Evolutionary conservation across 2,797 vertebrate genomes (phyloP).

Genomic region (Oophaga sylvatica): DNA sequence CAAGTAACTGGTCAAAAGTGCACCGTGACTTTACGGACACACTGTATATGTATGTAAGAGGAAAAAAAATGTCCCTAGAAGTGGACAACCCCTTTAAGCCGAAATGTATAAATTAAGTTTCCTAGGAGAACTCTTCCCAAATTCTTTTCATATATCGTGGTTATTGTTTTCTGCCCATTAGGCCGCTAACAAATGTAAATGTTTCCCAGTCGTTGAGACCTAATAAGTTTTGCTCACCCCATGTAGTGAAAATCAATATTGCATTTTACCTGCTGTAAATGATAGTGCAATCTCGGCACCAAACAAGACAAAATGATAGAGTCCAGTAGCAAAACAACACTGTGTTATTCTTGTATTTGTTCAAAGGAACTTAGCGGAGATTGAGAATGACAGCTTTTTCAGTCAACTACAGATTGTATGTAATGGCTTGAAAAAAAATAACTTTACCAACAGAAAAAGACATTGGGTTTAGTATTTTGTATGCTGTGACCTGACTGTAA

Average conservation of each 20-base stretch:
- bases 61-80: too few species aligned
- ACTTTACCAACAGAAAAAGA: slow-evolving; percentile 43
- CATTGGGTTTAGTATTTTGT: slow-evolving; percentile 65
- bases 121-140: background rate
- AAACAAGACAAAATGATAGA: slow-evolving; percentile 60
- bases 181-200: slow-evolving; percentile 35
- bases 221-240: slow-evolving; percentile 50
- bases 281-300: slow-evolving; percentile 56
- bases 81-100: background rate
- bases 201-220: slow-evolving; percentile 15
- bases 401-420: slow-evolving; percentile 57
- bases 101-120: background rate
- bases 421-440: slow-evolving; percentile 53
- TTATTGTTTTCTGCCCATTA: slow-evolving; percentile 30
- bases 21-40: too few species aligned
- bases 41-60: too few species aligned
- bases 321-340: slow-evolving; percentile 44
- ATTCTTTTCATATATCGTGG: background rate
- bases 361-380: slow-evolving; percentile 53
- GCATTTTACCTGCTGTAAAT: slow-evolving; percentile 58
- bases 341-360: slow-evolving; percentile 48
- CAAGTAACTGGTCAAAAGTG: too few species aligned
- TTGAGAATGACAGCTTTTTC: slow-evolving; percentile 55
- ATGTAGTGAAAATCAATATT: slow-evolving; percentile 55
- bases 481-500: slow-evolving; percentile 60